Evolutionary conservation across 2,113 vertebrate genomes (phyloP), one percentile per base, ranked within the genome.

Genomic region (Blennius ocellaris): DNA sequence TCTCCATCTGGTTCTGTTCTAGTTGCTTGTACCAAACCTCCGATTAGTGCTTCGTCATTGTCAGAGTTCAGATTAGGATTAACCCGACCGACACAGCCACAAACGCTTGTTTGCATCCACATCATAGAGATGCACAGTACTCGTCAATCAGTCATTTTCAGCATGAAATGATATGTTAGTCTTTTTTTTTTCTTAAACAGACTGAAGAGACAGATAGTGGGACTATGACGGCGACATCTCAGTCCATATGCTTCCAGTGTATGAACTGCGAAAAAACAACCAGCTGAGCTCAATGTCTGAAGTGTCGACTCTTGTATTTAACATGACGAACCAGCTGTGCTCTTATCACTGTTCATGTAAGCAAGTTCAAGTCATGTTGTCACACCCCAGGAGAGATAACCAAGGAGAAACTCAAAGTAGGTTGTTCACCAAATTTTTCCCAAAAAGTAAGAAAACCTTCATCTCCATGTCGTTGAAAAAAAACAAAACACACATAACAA

Each of bases 11-110:
- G 69, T 78, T 80, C 69, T 48, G 71, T 67, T 81, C 78, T 50
- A 57, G 65, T 77, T 56, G 64, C 68, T 69, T 67, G 73, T 53
- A 64, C 55, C 48, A 9, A 30, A 68, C 48, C 67, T 55, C 79
- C 0, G 71, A 84, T 82, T 83, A 82, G 54, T 73, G 76, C 76
- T 56, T 60, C 10, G 69, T 81, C 83, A 83, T 73, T 56, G 76
- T 76, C 55, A 43, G 60, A 78, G 57, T 78, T 76, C 61, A 84
- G 85, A 87, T 83, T 82, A 85, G 83, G 87, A 88, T 89, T 88
- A 90, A 69, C 38, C 37, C 68, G 44, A 15, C 41, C 53, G 79
- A 56, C 58, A 58, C 17, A 56, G 76, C 30, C 10, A 7, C 11
- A 49, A 71, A 64, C 9, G 55, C 49, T 55, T 47, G 17, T 47